Evolutionary conservation across 1,140 invertebrate species (phyloP).

Genomic region (Drosophila prosaltans): DNA sequence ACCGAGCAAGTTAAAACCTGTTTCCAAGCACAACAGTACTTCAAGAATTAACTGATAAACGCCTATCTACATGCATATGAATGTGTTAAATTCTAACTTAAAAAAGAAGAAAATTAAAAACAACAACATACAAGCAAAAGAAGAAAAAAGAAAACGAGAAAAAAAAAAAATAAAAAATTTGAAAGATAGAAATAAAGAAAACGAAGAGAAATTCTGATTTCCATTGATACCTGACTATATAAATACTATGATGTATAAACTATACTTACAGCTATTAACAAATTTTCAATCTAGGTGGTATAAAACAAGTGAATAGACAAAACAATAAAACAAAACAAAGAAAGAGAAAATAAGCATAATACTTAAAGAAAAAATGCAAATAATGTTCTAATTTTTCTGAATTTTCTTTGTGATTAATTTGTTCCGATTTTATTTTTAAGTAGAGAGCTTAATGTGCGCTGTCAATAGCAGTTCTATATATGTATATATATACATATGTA

Average conservation of each 20-base stretch:
- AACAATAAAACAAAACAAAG: slow-evolving; percentile 21
- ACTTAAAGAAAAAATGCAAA: slow-evolving; percentile 22
- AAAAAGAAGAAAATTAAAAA: neutral
- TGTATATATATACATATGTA: slow-evolving; percentile 16
- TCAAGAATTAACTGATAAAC: slow-evolving; percentile 45
- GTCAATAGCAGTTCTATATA: slow-evolving; percentile 71
- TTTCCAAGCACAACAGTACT: slow-evolving; percentile 44
- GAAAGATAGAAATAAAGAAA: slow-evolving; percentile 4
- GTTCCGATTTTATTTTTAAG: slow-evolving; percentile 52
- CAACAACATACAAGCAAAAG: neutral
- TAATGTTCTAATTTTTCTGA: slow-evolving; percentile 18
- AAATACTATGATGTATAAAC: slow-evolving; percentile 36
- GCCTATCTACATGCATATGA: slow-evolving; percentile 32
- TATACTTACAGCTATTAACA: slow-evolving; percentile 67
- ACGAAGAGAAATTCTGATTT: slow-evolving; percentile 44
- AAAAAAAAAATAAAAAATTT: slow-evolving; percentile 2
- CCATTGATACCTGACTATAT: slow-evolving; percentile 79
- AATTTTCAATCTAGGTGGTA: slow-evolving; percentile 72
- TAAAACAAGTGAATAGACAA: slow-evolving; percentile 43
- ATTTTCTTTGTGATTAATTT: slow-evolving; percentile 61
- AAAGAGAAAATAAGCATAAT: slow-evolving; percentile 10
- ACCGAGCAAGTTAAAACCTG: neutral
- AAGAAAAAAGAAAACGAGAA: neutral
- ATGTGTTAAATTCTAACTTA: slow-evolving; percentile 60
- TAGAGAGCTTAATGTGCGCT: slow-evolving; percentile 79